A percentile compares a stretch with the other conserved stretches of the same genome.
These are phyloP conservation scores for Charadrius vociferus DNA, from an alignment of 2,113 vertebrate genomes.

Conservation along the genomic window DNA sequence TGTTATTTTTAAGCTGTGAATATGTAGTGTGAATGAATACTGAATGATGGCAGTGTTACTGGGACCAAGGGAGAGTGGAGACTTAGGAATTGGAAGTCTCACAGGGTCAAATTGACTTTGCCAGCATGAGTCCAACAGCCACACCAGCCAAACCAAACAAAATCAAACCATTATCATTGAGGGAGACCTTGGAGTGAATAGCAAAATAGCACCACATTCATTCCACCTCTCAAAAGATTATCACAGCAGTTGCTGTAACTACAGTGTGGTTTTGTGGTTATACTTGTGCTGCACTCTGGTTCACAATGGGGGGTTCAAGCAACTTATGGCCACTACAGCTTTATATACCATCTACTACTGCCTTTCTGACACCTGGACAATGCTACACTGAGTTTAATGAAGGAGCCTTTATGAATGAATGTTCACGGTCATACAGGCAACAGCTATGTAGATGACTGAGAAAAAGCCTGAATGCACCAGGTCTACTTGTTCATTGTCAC, in stretches of 20 bases:
- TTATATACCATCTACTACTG: background rate
- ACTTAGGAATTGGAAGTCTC: background rate
- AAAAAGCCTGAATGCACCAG: background rate
- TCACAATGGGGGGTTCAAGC: background rate
- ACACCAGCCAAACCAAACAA: slow-evolving; percentile 33
- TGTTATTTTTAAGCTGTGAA: background rate
- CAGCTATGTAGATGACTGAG: background rate
- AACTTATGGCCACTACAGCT: background rate
- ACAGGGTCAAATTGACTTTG: slow-evolving; percentile 29
- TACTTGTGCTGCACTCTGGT: background rate
- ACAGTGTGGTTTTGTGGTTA: slow-evolving; percentile 47
- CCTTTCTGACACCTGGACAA: background rate
- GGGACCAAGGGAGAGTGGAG: background rate
- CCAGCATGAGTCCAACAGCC: slow-evolving; percentile 4
- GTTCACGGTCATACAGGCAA: background rate
- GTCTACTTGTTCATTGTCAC: background rate
- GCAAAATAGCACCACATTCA: slow-evolving; percentile 22
- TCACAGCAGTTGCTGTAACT: slow-evolving; percentile 44
- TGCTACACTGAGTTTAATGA: background rate
- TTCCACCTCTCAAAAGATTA: slow-evolving; percentile 51
- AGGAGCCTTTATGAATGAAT: background rate
- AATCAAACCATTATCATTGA: slow-evolving; percentile 12
- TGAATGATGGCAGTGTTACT: slow-evolving; percentile 39
- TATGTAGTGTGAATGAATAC: background rate
- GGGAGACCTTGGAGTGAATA: background rate